Evolutionary conservation across 2,888 invertebrate species (phyloP).

Genomic region (Polyploca ridens): DNA sequence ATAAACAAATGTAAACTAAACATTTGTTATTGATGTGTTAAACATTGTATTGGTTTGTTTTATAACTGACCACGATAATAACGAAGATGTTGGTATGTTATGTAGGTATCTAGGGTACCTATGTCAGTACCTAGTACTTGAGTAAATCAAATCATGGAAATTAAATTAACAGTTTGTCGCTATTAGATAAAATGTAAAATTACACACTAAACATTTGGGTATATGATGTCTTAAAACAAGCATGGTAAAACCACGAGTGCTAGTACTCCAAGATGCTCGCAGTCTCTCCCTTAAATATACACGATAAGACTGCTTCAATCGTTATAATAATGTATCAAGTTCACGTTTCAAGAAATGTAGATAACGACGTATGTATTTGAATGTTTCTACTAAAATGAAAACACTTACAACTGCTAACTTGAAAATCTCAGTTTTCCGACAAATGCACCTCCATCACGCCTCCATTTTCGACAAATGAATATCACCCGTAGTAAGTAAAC

Average conservation of each 20-base stretch:
- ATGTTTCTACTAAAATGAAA: slow-evolving; percentile 60
- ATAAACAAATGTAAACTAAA: background rate
- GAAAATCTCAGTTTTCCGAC: slow-evolving; percentile 73
- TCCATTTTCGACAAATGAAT: slow-evolving; percentile 84
- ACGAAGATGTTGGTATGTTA: background rate
- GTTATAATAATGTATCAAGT: slow-evolving; percentile 40
- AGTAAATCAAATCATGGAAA: background rate
- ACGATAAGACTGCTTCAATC: slow-evolving; percentile 47
- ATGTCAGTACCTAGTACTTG: background rate
- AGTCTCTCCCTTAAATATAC: slow-evolving; percentile 82
- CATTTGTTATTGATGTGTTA: background rate
- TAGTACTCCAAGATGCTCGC: slow-evolving; percentile 57
- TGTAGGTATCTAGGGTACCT: background rate
- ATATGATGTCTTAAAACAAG: slow-evolving; percentile 36
- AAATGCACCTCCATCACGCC: slow-evolving; percentile 76
- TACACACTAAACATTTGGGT: slow-evolving; percentile 16
- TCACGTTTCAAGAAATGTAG: slow-evolving; percentile 46
- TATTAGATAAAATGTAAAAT: slow-evolving; percentile 17
- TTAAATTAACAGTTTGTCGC: background rate
- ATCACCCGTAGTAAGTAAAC: slow-evolving; percentile 57
- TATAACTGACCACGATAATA: background rate
- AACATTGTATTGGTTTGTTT: background rate
- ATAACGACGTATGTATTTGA: slow-evolving; percentile 61
- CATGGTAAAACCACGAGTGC: slow-evolving; percentile 63
- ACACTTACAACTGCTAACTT: slow-evolving; percentile 70